Evolutionary conservation across 2,888 invertebrate genomes (phyloP), one percentile per base, ranked within the genome.

Genomic region (Napeogenes sylphis): DNA sequence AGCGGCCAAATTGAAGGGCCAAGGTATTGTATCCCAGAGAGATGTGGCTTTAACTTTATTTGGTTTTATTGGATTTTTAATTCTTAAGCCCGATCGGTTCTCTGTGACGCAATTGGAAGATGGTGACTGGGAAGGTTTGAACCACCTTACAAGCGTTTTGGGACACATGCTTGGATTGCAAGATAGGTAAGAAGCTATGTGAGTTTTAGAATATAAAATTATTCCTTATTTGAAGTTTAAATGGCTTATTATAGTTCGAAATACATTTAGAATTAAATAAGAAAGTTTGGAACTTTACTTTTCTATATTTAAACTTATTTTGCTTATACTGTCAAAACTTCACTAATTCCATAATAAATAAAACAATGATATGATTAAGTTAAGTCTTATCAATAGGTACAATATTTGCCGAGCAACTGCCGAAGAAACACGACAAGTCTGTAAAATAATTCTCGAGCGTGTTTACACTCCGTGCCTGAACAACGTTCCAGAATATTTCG

Each of bases 41-140:
- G 96, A 96, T 76, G 93, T 97, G 93, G 94, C 93, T 0, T 75
- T 96, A 4, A 95, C 96, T 0, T 95, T 96, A 77, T 95, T 95
- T 77, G 96, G 95, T 10, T 97, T 97, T 76, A 92, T 96, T 79
- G 96, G 96, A 0, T 92, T 93, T 67, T 87, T 92, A 1, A 76
- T 95, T 0, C 74, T 94, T 4, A 90, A 91, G 57, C 91, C 92
- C 0, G 85, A 92, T 63, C 81, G 91, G 58, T 85, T 95, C 55
- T 94, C 95, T 0, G 84, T 96, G 6, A 80, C 85, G 13, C 84
- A 90, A 54, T 84, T 89, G 4, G 91, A 85, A 4, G 76, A 83
- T 1, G 92, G 91, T 58, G 94, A 95, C 62, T 83, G 94, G 63
- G 93, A 94, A 63, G 93, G 93, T 4, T 93, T 94, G 63, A 82